Evolutionary conservation across 2,888 invertebrate genomes (phyloP).

Genomic region (Pomacea canaliculata): DNA sequence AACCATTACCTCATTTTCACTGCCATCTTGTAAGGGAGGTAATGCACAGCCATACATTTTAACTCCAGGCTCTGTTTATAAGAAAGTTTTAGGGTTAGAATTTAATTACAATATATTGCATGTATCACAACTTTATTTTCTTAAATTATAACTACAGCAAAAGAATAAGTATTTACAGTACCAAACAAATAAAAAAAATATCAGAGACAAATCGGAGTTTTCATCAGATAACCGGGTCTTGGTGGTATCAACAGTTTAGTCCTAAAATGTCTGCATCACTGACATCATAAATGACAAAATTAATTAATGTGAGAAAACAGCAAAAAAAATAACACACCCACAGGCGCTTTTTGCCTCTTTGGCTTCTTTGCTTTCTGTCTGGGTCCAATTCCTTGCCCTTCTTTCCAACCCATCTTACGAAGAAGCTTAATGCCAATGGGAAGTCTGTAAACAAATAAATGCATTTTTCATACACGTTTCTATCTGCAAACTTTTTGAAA

Average conservation of each 20-base stretch:
- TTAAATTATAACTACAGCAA: neutral
- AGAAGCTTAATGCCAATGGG: conserved; percentile 89
- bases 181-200: too few relatives aligned
- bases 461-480: neutral
- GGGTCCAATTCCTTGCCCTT: conserved; percentile 87
- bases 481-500: neutral
- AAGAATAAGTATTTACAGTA: too few relatives aligned
- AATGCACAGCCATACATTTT: conserved; percentile 63
- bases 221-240: too few relatives aligned
- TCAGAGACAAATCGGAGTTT: too few relatives aligned
- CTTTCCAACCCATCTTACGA: conserved; percentile 92
- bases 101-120: neutral
- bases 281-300: too few relatives aligned
- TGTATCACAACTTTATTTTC: neutral
- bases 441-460: conserved; percentile 74
- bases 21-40: conserved; percentile 41
- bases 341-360: conserved; percentile 26
- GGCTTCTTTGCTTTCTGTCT: conserved; percentile 67
- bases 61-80: conserved; percentile 34
- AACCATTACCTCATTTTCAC: conserved; percentile 13
- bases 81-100: neutral
- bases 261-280: too few relatives aligned
- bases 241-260: too few relatives aligned
- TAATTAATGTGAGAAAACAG: too few relatives aligned
- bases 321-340: too few relatives aligned